Base-by-base conservation (phyloP, 2,797 vertebrate genomes). In the Staurois parvus region DNA sequence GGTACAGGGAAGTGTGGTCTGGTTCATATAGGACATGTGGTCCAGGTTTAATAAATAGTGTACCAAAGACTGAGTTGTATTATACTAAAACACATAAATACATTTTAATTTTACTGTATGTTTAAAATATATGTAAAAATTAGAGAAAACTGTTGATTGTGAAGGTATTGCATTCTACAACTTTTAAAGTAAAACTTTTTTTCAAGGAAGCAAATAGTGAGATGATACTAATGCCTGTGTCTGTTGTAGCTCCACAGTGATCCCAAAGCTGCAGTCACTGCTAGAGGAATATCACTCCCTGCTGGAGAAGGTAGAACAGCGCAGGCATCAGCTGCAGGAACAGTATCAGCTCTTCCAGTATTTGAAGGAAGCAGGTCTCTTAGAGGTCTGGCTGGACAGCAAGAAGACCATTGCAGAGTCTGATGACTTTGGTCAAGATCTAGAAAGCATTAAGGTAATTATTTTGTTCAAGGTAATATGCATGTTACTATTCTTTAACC, bases 371-470 rank as follows among this genome's bases (percentile, higher is more conserved):
- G 92, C 93, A 72, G 93, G 91, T 89, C 93, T 96, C 89, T 93
- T 97, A 19, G 91, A 94, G n/a, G 86, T 92, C 83, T 99, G 97
- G 97, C 91, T 98, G 88, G 91, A 91, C 73, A 91, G 93, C 88
- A 96, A 91, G 89, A 93, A 91, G 81, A 88, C 89, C 1, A 0
- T 90, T 2, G 95, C 94, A 0, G 95, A 97, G 89, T 96, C 95
- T 0, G 90, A 93, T 73, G 95, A 98, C 90, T 95, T 90, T 0
- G 95, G 97, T 74, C 95, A 96, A 85, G 96, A 98, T 87, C 92
- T 98, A 72, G 96, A 97, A 79, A 94, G 93, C 3, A 91, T 96
- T 24, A 94, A 95, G 93, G 97, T 96, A 90, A 92, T 52, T 17
- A 52, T 52, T 3, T 52, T 52, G 48, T 17, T 0, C 48, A 52